These are phyloP conservation scores for Pterobdella sp. DNA, from an alignment of 2,888 invertebrate genomes.

Conservation along the genomic window DNA sequence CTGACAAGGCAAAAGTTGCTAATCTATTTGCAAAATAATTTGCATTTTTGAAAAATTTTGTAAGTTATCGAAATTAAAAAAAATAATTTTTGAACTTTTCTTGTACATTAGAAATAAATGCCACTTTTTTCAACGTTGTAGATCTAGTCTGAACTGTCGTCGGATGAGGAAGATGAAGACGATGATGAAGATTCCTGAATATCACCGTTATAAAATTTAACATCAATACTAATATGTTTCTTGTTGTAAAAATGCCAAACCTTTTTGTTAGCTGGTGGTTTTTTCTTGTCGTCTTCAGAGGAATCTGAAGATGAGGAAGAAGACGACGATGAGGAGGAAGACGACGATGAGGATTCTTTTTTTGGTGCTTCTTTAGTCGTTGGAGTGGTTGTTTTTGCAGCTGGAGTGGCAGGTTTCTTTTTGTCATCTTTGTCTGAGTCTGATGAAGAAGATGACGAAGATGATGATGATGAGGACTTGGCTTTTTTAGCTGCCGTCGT, in stretches of 20 bases:
- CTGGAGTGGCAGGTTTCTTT: constrained; percentile 1
- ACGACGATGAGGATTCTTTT: not conserved
- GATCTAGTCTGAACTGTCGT: constrained; percentile 4
- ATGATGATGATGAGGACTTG: constrained; percentile 19
- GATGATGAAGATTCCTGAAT: not conserved
- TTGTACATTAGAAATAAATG: too few species aligned
- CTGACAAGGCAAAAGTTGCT: too few species aligned
- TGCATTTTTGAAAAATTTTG: too few species aligned
- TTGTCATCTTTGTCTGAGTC: constrained; percentile 1
- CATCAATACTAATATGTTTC: not conserved
- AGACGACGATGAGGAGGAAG: not conserved
- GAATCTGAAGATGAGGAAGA: not conserved
- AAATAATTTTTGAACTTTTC: too few species aligned
- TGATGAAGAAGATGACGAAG: constrained; percentile 16
- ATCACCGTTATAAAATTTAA: not conserved
- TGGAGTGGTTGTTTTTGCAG: not conserved
- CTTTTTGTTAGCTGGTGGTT: constrained; percentile 10
- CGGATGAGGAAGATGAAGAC: constrained; percentile 4
- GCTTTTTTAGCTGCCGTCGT: not conserved
- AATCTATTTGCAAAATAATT: too few species aligned
- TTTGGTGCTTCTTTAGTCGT: constrained; percentile 5
- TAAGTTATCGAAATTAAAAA: too few species aligned
- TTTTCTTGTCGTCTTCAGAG: constrained; percentile 2
- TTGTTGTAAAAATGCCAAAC: constrained; percentile 3
- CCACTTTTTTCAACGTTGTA: too few species aligned